Conservation (phyloP, 2,113 vertebrate species). For the Indicator indicator region DNA sequence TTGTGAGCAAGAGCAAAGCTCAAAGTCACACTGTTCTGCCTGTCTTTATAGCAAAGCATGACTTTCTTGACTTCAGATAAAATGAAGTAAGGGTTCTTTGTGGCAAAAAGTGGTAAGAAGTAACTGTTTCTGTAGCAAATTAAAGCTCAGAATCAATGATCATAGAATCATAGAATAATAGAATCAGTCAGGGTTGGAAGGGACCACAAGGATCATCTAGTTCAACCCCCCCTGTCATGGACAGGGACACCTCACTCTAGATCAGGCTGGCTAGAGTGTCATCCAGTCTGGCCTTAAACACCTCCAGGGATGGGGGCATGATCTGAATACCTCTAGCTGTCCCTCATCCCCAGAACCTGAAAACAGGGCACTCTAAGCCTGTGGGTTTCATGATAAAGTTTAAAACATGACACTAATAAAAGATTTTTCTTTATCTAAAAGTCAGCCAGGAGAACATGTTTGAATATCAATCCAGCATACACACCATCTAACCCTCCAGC, state of each 20-base stretch:
- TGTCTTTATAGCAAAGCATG: background rate
- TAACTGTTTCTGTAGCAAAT: background rate
- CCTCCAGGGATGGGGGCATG: no score
- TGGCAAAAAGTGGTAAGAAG: background rate
- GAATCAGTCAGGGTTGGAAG: no score
- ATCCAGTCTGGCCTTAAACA: no score
- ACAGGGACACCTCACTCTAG: no score
- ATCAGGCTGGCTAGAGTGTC: no score
- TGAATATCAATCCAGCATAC: background rate
- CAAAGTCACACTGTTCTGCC: background rate
- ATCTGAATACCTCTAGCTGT: background rate
- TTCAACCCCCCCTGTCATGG: no score
- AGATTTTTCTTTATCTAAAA: background rate
- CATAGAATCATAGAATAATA: no score
- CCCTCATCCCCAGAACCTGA: background rate
- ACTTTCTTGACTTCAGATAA: background rate
- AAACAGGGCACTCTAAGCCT: background rate
- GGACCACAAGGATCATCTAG: no score
- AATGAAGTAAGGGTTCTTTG: background rate
- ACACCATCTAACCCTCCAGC: background rate
- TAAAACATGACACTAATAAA: background rate
- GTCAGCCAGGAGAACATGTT: background rate
- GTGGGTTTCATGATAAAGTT: background rate
- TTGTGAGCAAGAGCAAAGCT: slow-evolving; percentile 25
- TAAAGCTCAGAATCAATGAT: background rate